Evolutionary conservation across 2,113 vertebrate genomes (phyloP).

Genomic region (Jacana jacana): DNA sequence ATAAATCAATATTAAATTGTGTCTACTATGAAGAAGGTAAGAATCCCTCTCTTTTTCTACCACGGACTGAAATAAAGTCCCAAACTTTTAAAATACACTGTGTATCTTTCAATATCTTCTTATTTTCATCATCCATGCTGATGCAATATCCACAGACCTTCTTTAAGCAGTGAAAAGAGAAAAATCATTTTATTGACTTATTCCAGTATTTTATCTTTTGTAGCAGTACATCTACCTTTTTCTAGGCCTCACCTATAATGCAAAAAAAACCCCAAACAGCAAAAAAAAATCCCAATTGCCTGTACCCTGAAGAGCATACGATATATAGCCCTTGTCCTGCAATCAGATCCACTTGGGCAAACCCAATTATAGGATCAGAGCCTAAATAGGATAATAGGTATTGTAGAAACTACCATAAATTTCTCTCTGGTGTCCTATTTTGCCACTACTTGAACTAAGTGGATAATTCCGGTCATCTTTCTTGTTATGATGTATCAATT

Average conservation of each 20-base stretch:
- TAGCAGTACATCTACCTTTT: background rate
- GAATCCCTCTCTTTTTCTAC: background rate
- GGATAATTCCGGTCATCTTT: slow-evolving; percentile 68
- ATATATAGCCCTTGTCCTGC: slow-evolving; percentile 63
- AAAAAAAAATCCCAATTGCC: background rate
- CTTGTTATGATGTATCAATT: slow-evolving; percentile 64
- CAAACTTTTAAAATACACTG: background rate
- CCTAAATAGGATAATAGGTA: slow-evolving; percentile 66
- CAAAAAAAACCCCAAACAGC: background rate
- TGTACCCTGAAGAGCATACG: slow-evolving; percentile 15
- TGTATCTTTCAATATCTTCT: background rate
- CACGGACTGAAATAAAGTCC: background rate
- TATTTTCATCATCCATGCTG: background rate
- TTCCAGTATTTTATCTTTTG: background rate
- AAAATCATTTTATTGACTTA: background rate
- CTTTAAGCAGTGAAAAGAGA: background rate
- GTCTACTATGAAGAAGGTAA: background rate
- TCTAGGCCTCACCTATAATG: background rate
- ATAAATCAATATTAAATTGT: slow-evolving; percentile 24
- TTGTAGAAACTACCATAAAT: slow-evolving; percentile 69
- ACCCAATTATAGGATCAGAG: slow-evolving; percentile 68
- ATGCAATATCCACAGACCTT: background rate
- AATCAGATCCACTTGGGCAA: slow-evolving; percentile 69
- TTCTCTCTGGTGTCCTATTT: slow-evolving; percentile 69
- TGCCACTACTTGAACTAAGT: slow-evolving; percentile 69